These are phyloP conservation scores for Cheilosia soror DNA, from an alignment of 2,888 invertebrate species.

Conservation along the genomic window DNA sequence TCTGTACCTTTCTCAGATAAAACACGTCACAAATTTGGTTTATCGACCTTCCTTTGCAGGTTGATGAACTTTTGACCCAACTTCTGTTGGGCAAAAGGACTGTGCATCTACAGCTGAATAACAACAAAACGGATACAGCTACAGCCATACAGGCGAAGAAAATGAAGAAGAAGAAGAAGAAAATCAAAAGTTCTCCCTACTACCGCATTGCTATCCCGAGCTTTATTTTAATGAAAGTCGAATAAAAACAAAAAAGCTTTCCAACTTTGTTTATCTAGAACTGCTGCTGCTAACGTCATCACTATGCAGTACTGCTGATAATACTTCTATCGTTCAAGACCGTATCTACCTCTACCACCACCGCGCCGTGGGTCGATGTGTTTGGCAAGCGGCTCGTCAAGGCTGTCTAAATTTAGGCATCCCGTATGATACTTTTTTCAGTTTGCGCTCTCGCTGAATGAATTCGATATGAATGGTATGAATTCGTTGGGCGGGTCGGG, in stretches of 20 bases:
- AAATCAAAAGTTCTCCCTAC: conserved; percentile 41
- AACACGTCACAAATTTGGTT: conserved; percentile 73
- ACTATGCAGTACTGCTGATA: conserved; percentile 50
- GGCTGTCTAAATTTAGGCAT: conserved; percentile 68
- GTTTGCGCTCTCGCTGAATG: conserved; percentile 18
- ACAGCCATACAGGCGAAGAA: too few relatives aligned
- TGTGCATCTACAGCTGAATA: conserved; percentile 16
- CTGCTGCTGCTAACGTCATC: conserved; percentile 53
- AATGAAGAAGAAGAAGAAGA: conserved; percentile 1
- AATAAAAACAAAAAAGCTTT: conserved; percentile 55
- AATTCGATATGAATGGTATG: conserved; percentile 37
- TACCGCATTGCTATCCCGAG: conserved; percentile 61
- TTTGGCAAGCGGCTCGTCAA: conserved; percentile 58
- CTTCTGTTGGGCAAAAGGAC: conserved; percentile 51
- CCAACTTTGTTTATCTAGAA: conserved; percentile 52
- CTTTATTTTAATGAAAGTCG: conserved; percentile 52
- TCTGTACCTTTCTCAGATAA: conserved; percentile 48
- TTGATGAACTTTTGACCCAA: conserved; percentile 78
- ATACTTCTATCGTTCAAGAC: conserved; percentile 41
- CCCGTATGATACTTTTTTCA: conserved; percentile 3
- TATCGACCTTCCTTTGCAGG: conserved; percentile 77
- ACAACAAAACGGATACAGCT: conserved; percentile 3
- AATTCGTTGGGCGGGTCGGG: conserved; percentile 8
- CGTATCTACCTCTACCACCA: conserved; percentile 22
- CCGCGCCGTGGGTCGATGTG: conserved; percentile 21